Percentiles rank a stretch among this genome's conserved stretches.
These are phyloP conservation scores for Bos taurus DNA, from an alignment of 2,113 vertebrate genomes.

Conservation along the genomic window DNA sequence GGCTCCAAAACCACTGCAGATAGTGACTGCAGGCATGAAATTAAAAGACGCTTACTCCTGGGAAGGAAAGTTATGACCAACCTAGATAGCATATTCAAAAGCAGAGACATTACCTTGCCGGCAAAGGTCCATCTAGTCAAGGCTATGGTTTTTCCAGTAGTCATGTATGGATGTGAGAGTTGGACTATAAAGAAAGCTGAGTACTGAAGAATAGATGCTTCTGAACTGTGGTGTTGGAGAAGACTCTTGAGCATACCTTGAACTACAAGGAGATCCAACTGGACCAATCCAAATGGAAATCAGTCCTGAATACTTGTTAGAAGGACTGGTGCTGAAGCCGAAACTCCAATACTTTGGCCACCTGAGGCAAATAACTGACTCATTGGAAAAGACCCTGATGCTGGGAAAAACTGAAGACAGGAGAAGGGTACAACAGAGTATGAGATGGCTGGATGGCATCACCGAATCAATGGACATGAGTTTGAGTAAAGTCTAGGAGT, in stretches of 20 bases:
- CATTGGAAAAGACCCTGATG: not conserved
- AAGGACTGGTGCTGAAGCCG: not conserved
- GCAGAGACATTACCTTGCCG: not conserved
- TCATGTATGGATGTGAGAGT: not conserved
- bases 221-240: not conserved
- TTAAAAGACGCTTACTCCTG: not conserved
- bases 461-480: not conserved
- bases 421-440: accelerated
- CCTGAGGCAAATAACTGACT: not conserved
- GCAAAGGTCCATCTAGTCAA: not conserved
- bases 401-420: not conserved
- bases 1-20: not conserved
- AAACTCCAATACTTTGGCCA: not conserved
- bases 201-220: not conserved
- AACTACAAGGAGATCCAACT: not conserved
- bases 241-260: not conserved
- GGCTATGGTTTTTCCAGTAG: not conserved
- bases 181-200: not conserved
- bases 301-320: not conserved
- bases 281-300: not conserved
- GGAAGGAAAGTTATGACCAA: not conserved
- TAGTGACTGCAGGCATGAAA: not conserved
- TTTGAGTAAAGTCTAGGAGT: not conserved
- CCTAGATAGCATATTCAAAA: not conserved
- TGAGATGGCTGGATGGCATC: not conserved